These are phyloP conservation scores for Tenthredo notha DNA, from an alignment of 2,888 invertebrate genomes.

Conservation along the genomic window DNA sequence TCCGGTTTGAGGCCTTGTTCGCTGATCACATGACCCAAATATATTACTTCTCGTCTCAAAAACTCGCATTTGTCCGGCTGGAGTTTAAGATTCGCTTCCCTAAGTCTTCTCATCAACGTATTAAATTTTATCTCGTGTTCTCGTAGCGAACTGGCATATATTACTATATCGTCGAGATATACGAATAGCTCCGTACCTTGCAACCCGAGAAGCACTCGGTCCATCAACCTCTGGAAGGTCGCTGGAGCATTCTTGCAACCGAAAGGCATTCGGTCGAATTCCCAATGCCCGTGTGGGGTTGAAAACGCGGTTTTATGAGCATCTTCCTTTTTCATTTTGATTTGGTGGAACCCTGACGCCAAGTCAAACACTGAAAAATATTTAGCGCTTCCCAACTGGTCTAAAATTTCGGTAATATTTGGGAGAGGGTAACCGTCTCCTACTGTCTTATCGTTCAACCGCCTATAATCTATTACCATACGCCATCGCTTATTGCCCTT, in stretches of 20 bases:
- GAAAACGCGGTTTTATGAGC: background rate
- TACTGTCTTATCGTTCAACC: background rate
- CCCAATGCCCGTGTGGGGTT: background rate
- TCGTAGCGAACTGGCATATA: slow-evolving; percentile 56
- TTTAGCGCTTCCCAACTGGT: no score
- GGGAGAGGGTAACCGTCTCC: background rate
- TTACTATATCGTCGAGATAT: slow-evolving; percentile 61
- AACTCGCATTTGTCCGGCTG: slow-evolving; percentile 57
- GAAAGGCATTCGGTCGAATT: background rate
- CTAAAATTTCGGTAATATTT: no score
- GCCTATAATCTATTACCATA: background rate
- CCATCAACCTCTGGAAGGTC: background rate
- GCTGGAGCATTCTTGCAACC: background rate
- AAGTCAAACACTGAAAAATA: background rate
- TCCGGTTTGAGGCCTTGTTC: slow-evolving; percentile 54
- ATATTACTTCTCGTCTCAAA: slow-evolving; percentile 50
- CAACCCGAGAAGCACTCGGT: background rate
- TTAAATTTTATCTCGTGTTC: slow-evolving; percentile 52
- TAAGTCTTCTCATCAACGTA: slow-evolving; percentile 43
- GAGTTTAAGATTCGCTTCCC: slow-evolving; percentile 42
- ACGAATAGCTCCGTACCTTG: slow-evolving; percentile 50
- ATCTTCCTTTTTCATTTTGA: background rate
- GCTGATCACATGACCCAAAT: slow-evolving; percentile 56
- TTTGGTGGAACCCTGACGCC: background rate
- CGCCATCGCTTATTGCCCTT: background rate